These are phyloP conservation scores for Raphicerus campestris DNA, from an alignment of 2,113 vertebrate species.

Conservation along the genomic window DNA sequence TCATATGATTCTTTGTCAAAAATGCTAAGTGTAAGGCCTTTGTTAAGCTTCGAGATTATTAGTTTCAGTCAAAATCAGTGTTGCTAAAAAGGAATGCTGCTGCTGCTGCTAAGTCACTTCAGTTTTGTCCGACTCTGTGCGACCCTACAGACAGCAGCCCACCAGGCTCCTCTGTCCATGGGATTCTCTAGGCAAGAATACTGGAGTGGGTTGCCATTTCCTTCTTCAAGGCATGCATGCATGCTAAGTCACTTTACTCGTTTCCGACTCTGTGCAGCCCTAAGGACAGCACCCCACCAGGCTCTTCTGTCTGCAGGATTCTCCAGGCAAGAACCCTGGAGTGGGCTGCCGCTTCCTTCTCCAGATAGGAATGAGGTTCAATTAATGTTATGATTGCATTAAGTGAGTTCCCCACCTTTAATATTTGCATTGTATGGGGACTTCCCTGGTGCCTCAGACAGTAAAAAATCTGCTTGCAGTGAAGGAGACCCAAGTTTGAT, in stretches of 20 bases:
- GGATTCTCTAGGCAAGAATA: background rate
- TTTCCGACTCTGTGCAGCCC: too few species aligned
- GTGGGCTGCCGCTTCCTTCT: background rate
- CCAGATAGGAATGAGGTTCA: background rate
- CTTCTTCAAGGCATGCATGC: too few species aligned
- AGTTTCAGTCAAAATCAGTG: background rate
- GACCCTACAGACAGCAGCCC: background rate
- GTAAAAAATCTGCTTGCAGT: background rate
- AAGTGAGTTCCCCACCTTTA: background rate
- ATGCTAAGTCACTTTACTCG: too few species aligned
- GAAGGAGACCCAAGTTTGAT: background rate
- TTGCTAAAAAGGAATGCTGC: background rate
- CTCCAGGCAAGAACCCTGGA: too few species aligned
- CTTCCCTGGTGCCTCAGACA: background rate
- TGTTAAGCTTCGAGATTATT: background rate
- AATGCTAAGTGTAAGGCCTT: background rate
- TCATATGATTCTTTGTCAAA: background rate
- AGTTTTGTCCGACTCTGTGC: background rate
- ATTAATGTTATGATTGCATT: background rate
- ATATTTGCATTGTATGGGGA: background rate
- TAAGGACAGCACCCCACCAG: too few species aligned
- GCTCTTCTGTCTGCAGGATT: too few species aligned
- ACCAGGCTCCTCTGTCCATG: background rate
- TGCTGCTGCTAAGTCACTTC: background rate
- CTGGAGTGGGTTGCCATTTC: background rate